Evolutionary conservation across 2,113 vertebrate species (phyloP), one percentile per base, ranked within the genome.

Genomic region (Mesoclemmys tuberculata): DNA sequence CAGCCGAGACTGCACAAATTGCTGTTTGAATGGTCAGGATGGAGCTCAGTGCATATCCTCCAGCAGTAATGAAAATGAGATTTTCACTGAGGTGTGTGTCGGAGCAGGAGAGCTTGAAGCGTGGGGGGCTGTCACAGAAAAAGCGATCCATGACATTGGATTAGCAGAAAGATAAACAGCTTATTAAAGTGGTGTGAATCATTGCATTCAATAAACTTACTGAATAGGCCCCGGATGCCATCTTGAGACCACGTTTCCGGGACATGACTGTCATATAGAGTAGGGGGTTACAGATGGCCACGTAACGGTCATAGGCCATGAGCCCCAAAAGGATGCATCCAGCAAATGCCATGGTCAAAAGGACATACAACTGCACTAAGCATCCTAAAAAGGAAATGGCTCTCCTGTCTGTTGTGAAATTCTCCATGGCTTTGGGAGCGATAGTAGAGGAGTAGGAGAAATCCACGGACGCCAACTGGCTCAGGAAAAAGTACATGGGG

Each of bases 251-350:
- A 84, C 96, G 27, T 7, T 54, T 80, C 41, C 85, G 81, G 51
- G 90, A 96, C 93, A 95, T 93, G 35, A 44, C 77, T 27, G 92
- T 26, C 27, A 71, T 82, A 4, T 95, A 96, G 11, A 89, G 89
- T 19, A 96, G 89, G 7, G 90, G 96, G 8, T 82, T 93, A 58
- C 97, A 97, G 80, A 95, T 94, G 48, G 92, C 90, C 48, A 94
- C 82, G 26, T 94, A 95, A 41, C 82, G 58, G 61, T 94, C 92
- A 68, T 96, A 97, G 27, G 94, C 93, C 96, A 96, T 96, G 54
- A 95, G 90, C 75, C 95, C 93, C 81, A 96, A 56, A 31, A 96
- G 75, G 82, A 95, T 95, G 52, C 93, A 93, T 75, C 96, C 94
- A 48, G 91, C 92, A 35, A 92, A 90, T 87, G 94, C 93, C 75